Base-by-base conservation (phyloP, 1,140 invertebrate species). In the Drosophila lini region DNA sequence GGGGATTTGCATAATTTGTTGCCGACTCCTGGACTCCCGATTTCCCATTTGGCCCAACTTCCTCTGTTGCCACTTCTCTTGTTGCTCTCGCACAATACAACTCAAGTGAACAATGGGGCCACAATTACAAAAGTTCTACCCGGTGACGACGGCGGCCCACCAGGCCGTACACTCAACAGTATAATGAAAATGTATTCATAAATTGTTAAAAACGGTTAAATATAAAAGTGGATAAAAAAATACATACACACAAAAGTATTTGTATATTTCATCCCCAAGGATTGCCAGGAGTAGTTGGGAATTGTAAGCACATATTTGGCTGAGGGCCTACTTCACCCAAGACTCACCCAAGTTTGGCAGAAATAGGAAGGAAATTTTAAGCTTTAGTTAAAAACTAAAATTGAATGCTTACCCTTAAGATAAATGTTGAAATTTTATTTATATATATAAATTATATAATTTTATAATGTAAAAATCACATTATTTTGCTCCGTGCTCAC, bases 1-100 rank as follows among this genome's bases (percentile, higher is more conserved):
- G 62, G 62, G 68, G 80, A 86, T 86, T 86, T 86, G 83, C 83
- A 86, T 86, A 86, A 86, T 82, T 82, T 83, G 71, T 74, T 80
- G 80, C 48, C 53, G 44, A 50, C 64, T 70, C 65, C 36, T 31
- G 61, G 65, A 38, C 22, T 22, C 28, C 67, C 52, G 19, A 58
- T 41, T 58, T 58, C 52, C 44, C 42, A 57, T 40, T 41, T 53
- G 25, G 60, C 15, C 32, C 41, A 34, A 28, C 50, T 45, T 31
- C 36, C 64, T 28, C 44, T 28, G 52, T 65, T 57, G 42, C 44
- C 63, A 69, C 50, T 69, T 40, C 47, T 50, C 48, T 63, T 41
- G 58, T 41, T 64, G 50, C 50, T 55, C 32, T 55, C 25, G 32
- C 68, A 73, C 58, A 74, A 58, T 71, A 48, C 36, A 58, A 71